Evolutionary conservation across 2,888 invertebrate species (phyloP).

Genomic region (Tupiocoris notatus): DNA sequence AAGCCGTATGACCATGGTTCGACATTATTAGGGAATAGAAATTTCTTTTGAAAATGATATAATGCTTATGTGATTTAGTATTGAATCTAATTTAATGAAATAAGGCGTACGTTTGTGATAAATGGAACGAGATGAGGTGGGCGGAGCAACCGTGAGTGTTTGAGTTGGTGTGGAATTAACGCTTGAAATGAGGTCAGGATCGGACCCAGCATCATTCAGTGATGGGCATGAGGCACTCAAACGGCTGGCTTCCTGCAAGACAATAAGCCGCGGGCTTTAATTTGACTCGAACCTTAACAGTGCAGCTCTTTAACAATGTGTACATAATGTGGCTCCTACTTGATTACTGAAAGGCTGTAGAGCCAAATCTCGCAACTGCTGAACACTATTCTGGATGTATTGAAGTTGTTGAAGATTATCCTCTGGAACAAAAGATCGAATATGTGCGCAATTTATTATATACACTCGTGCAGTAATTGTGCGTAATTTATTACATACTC

Average conservation of each 20-base stretch:
- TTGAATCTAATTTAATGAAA: too few relatives aligned
- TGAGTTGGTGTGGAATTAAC: slow-evolving; percentile 58
- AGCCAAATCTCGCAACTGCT: slow-evolving; percentile 71
- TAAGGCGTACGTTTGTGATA: slow-evolving; percentile 48
- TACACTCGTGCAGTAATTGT: not conserved
- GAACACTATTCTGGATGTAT: slow-evolving; percentile 72
- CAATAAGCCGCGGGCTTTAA: too few relatives aligned
- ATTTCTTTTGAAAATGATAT: too few relatives aligned
- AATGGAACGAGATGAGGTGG: slow-evolving; percentile 46
- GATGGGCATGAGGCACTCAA: slow-evolving; percentile 75
- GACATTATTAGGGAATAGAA: too few relatives aligned
- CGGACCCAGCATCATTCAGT: slow-evolving; percentile 58
- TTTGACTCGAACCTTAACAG: too few relatives aligned
- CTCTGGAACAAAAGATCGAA: slow-evolving; percentile 56
- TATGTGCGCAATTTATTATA: not conserved
- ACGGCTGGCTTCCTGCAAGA: slow-evolving; percentile 57
- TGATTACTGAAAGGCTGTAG: slow-evolving; percentile 53
- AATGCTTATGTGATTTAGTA: too few relatives aligned
- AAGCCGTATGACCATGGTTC: too few relatives aligned
- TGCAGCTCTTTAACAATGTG: too few relatives aligned
- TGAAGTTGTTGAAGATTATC: slow-evolving; percentile 74
- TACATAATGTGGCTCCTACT: too few relatives aligned
- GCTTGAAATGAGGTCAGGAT: slow-evolving; percentile 57
- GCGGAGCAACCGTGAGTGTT: slow-evolving; percentile 51
- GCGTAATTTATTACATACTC: not conserved